Base-by-base conservation (phyloP, 2,888 invertebrate species). In the Drepana falcataria region DNA sequence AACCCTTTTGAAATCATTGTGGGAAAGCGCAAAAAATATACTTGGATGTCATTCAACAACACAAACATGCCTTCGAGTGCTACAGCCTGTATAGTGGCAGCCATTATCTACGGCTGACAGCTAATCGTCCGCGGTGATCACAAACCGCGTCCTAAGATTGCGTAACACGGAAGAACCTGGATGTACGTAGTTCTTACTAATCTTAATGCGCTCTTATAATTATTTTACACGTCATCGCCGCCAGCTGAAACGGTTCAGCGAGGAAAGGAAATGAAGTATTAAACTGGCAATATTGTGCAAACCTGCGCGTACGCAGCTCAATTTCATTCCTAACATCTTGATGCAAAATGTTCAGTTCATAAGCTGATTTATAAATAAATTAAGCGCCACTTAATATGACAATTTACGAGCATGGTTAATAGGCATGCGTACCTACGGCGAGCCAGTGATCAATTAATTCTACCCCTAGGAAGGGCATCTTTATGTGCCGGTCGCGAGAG, bases 331-430 rank as follows among this genome's bases (percentile, higher is more conserved):
- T 71, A 75, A 80, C 72, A 73, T 75, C 76, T 77, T 73, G 68
- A 76, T 77, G 70, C 69, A 68, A 73, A 76, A 66, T 66, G 71
- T 73, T 74, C 74, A 77, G 69, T 66, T 71, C 21, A 71, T 79
- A 83, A 81, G 76, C 78, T 71, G 79, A 81, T 81, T 80, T 74
- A 68, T 73, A 65, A 57, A 75, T 79, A 77, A 75, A 79, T 76
- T 77, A 77, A 83, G 73, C 74, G 68, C 72, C 72, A 76, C 66
- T 79, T 83, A 82, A 81, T 79, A 80, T 77, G 79, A 79, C 80
- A 79, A 81, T 83, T 83, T 83, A 83, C 73, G 76, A 74, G 75
- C 77, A 71, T 78, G 60, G 65, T 72, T 75, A 77, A 78, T 67
- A 71, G 64, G 63, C 59, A 58, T 62, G 60, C 55, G 63, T 64